Conservation (phyloP, 2,888 invertebrate genomes). For the Oscheius sp. region DNA sequence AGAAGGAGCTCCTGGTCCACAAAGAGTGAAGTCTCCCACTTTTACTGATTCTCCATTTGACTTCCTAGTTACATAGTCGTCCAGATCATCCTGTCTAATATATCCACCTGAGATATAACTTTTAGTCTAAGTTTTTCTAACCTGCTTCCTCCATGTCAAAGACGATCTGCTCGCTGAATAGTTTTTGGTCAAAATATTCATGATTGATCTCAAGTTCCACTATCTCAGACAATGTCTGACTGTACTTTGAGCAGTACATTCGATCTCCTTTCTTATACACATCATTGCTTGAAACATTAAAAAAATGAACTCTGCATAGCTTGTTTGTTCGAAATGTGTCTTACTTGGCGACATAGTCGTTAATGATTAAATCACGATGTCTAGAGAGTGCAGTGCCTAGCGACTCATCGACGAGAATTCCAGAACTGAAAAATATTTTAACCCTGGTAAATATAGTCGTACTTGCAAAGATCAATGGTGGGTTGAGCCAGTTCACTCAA, state of each 20-base stretch:
- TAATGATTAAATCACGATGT: slow-evolving; percentile 18
- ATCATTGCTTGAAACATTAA: slow-evolving; percentile 26
- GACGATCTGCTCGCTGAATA: slow-evolving; percentile 27
- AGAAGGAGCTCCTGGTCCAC: slow-evolving; percentile 44
- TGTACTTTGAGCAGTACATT: slow-evolving; percentile 35
- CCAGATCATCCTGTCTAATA: slow-evolving; percentile 37
- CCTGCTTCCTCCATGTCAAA: slow-evolving; percentile 31
- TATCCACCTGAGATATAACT: slow-evolving; percentile 26
- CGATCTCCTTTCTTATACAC: slow-evolving; percentile 27
- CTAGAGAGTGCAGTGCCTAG: slow-evolving; percentile 23
- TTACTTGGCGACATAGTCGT: slow-evolving; percentile 18
- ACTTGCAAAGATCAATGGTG: slow-evolving; percentile 34
- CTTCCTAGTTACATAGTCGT: slow-evolving; percentile 42
- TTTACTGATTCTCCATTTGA: slow-evolving; percentile 24
- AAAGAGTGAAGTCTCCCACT: slow-evolving; percentile 34
- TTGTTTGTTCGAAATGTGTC: not conserved
- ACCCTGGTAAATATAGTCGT: not conserved
- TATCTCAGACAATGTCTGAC: slow-evolving; percentile 39
- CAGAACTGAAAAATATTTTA: slow-evolving; percentile 20
- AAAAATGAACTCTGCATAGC: slow-evolving; percentile 28
- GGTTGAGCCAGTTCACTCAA: slow-evolving; percentile 30
- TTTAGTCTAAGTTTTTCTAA: not conserved
- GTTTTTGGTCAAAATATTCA: slow-evolving; percentile 37
- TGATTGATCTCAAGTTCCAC: slow-evolving; percentile 44
- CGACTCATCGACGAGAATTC: slow-evolving; percentile 32